phyloP scores from a whole-genome alignment of 1,140 invertebrate species.

The Lordiphosa collinella region DNA sequence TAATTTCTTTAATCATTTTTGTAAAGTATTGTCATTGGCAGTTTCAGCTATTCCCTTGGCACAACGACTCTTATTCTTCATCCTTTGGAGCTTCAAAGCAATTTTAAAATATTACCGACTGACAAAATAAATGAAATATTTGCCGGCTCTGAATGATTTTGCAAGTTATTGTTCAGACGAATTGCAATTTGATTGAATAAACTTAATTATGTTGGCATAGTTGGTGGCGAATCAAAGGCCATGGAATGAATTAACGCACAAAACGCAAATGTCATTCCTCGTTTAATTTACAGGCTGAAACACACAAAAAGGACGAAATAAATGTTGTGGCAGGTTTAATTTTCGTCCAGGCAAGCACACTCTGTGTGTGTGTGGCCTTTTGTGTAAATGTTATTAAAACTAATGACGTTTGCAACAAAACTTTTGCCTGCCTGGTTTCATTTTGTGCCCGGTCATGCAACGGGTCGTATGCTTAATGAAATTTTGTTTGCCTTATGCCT shows the following conservation, averaged over 20 bases:
- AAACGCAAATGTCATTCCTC: slow-evolving; percentile 39
- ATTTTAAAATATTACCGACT: no score
- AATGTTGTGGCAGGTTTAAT: slow-evolving; percentile 51
- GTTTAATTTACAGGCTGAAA: slow-evolving; percentile 11
- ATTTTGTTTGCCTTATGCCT: slow-evolving; percentile 54
- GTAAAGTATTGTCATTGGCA: no score
- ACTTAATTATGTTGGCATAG: slow-evolving; percentile 15
- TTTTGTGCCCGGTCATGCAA: slow-evolving; percentile 40
- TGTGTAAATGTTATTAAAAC: slow-evolving; percentile 70
- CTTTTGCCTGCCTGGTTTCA: slow-evolving; percentile 24
- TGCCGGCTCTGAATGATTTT: slow-evolving; percentile 5
- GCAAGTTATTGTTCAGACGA: not conserved
- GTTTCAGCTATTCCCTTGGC: no score
- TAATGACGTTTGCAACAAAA: slow-evolving; percentile 60
- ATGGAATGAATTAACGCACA: slow-evolving; percentile 12
- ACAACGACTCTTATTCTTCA: no score
- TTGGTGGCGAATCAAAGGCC: slow-evolving; percentile 12
- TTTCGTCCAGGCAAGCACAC: slow-evolving; percentile 29
- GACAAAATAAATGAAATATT: no score
- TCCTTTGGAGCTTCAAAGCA: no score
- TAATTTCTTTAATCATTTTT: no score
- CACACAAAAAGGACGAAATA: slow-evolving; percentile 5
- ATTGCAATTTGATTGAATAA: slow-evolving; percentile 18
- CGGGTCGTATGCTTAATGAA: slow-evolving; percentile 63
- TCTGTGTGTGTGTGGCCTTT: slow-evolving; percentile 12